Percentiles rank a stretch among this genome's conserved stretches.
Conservation (phyloP, 2,888 invertebrate genomes). For the Eupithecia insigniata region DNA sequence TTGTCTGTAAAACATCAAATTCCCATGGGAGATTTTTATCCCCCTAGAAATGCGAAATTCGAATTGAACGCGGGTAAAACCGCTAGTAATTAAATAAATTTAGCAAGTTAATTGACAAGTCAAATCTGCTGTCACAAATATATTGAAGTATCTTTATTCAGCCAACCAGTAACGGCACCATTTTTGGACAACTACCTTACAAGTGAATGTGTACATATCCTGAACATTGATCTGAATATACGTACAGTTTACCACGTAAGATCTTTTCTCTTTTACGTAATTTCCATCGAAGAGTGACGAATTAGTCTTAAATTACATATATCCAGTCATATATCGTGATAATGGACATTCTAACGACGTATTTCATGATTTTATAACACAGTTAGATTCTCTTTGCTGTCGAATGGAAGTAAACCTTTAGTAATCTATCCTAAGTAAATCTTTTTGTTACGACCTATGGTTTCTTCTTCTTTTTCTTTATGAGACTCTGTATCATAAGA, state of each 20-base stretch:
- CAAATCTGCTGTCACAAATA: not conserved
- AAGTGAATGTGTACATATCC: slow-evolving; percentile 22
- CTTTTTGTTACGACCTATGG: not conserved
- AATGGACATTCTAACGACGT: slow-evolving; percentile 12
- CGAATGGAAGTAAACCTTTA: not conserved
- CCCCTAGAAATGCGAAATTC: too few species aligned
- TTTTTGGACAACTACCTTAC: not conserved
- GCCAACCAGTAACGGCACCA: not conserved
- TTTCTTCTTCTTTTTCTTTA: not conserved
- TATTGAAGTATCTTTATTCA: not conserved
- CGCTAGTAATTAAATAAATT: too few species aligned
- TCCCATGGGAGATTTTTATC: too few species aligned
- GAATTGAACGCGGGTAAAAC: too few species aligned
- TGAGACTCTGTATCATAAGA: not conserved
- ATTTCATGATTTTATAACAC: not conserved
- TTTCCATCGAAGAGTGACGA: slow-evolving; percentile 43
- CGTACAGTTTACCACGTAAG: slow-evolving; percentile 33
- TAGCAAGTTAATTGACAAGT: too few species aligned
- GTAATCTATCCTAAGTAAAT: too few species aligned
- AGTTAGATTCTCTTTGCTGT: not conserved
- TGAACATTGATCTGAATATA: slow-evolving; percentile 17
- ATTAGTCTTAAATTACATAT: slow-evolving; percentile 35
- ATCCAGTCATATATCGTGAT: slow-evolving; percentile 28
- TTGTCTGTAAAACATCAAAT: too few species aligned
- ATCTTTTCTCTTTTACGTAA: slow-evolving; percentile 45